These are phyloP conservation scores for Pelodiscus sinensis DNA, from an alignment of 2,113 vertebrate species.

Conservation along the genomic window DNA sequence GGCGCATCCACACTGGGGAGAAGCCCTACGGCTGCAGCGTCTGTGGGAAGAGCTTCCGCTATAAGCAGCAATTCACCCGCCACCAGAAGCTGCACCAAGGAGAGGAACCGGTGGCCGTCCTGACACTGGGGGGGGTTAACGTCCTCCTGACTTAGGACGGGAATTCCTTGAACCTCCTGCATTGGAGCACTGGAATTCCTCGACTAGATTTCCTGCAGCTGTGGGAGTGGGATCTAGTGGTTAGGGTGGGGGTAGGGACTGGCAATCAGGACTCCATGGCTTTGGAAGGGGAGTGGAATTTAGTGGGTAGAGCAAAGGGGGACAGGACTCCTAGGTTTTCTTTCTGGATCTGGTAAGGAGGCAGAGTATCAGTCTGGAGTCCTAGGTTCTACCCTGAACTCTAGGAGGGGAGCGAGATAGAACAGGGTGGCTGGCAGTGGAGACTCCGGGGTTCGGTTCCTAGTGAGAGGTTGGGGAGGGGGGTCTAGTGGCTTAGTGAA, in stretches of 20 bases:
- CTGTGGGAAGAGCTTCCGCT: conserved; percentile 14
- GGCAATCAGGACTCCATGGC: background rate
- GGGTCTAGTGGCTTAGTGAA: background rate
- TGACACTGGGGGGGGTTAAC: background rate
- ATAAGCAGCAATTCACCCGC: background rate
- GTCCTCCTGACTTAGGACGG: background rate
- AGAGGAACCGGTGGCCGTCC: background rate
- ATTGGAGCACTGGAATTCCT: background rate
- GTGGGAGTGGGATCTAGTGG: background rate
- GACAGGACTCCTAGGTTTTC: too few relatives aligned
- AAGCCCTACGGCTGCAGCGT: background rate
- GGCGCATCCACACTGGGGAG: background rate
- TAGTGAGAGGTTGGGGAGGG: too few relatives aligned
- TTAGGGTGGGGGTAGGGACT: too few relatives aligned
- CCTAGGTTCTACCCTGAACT: background rate
- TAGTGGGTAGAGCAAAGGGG: background rate
- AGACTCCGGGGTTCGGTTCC: background rate
- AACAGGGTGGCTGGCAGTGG: background rate
- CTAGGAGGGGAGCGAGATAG: background rate
- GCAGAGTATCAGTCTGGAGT: background rate
- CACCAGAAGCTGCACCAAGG: conserved; percentile 51
- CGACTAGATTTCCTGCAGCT: background rate
- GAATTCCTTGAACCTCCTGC: background rate
- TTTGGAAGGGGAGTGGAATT: background rate
- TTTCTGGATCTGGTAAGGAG: too few relatives aligned